Base-by-base conservation (phyloP, 2,797 vertebrate genomes). In the Distichodus sexfasciatus region DNA sequence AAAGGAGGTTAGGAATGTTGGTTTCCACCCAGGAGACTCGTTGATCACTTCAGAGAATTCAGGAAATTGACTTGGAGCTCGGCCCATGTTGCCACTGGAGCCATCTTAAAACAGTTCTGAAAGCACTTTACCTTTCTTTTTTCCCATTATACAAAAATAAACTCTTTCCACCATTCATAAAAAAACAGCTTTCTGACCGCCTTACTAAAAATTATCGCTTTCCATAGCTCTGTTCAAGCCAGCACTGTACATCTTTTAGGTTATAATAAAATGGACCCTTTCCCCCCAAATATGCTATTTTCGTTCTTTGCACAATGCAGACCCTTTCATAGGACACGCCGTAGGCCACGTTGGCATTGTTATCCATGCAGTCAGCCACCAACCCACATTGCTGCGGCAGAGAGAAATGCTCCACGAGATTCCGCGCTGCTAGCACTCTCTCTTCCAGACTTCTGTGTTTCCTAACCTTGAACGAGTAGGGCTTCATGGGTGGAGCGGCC, bases 291-390 rank as follows among this genome's bases (percentile, higher is more conserved):
- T 98, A 99, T 66, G 92, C 92, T 0, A 99, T 94, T 87, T 96
- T 97, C 79, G 91, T 92, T 80, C 91, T 90, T 78, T 97, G 94
- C 12, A 99, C 95, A 40, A 99, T 97, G 80, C 95, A 98, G 50
- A 99, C 92, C 21, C 96, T 88, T 79, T 99, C 97, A 35, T 95
- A 96, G 60, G 96, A 92, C 71, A 98, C 97, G 1, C 97, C 96
- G 0, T 99, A 99, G 1, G 96, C 95, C 73, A 94, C 90, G 0
- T 98, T 99, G 75, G 96, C 92, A 11, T 98, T 96, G 78, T 99
- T 97, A 91, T 99, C 96, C 97, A 99, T 99, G 84, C 93, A 91
- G 86, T 99, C 97, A 23, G 95, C 94, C 81, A 94, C 97, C 58
- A 99, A 90, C 61, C 89, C 93, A 83, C 96, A 98, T 85, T 96